phyloP scores from a whole-genome alignment of 2,797 vertebrate species.

The Melanotaenia boesemani region DNA sequence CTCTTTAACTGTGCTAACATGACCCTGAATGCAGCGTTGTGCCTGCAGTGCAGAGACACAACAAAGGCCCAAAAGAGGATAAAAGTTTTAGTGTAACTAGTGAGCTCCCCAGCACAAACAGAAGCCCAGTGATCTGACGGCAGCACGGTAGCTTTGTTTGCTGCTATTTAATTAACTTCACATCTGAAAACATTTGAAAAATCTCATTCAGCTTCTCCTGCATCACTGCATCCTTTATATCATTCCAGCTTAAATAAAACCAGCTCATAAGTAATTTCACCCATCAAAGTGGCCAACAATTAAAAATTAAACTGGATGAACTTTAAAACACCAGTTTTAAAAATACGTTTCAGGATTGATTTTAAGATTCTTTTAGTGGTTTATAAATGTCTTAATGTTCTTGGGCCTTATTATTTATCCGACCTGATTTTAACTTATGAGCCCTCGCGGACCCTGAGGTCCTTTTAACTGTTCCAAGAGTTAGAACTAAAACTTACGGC shows the following conservation, averaged over 20 bases:
- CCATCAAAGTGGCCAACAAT: background rate
- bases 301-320: background rate
- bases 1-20: constrained; percentile 22
- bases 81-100: constrained; percentile 49
- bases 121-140: constrained; percentile 44
- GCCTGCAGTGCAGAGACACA: constrained; percentile 32
- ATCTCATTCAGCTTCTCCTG: constrained; percentile 22
- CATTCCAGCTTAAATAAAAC: background rate
- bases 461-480: too few species aligned
- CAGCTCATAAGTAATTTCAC: background rate
- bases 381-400: too few species aligned
- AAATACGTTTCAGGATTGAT: too few species aligned
- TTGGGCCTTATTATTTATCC: too few species aligned
- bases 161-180: constrained; percentile 30
- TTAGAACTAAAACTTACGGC: too few species aligned
- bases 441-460: too few species aligned
- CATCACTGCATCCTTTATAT: constrained; percentile 8
- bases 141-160: constrained; percentile 32
- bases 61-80: constrained; percentile 55
- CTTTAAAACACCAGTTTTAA: background rate
- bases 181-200: constrained; percentile 9
- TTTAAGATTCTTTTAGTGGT: too few species aligned
- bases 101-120: constrained; percentile 44
- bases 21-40: constrained; percentile 34
- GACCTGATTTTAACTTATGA: too few species aligned